Conservation (phyloP, 1,140 invertebrate genomes). For the Drusus annulatus region DNA sequence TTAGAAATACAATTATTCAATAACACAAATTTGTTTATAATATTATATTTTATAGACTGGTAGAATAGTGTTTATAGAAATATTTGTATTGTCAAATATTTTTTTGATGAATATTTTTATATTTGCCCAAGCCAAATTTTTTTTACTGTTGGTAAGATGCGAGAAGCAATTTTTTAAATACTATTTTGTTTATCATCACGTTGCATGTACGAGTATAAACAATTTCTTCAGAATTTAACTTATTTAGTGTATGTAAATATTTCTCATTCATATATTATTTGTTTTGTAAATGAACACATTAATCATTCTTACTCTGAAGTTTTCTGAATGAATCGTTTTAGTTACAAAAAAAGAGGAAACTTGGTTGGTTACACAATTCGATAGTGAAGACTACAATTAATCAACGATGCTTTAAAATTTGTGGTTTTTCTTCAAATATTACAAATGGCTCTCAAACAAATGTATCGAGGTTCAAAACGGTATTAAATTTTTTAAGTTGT, state of each 20-base stretch:
- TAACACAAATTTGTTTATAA: slow-evolving; percentile 44
- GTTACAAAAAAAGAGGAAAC: neutral
- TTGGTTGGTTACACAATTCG: too few relatives aligned
- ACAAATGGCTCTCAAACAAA: too few relatives aligned
- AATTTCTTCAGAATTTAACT: slow-evolving; percentile 24
- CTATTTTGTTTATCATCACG: neutral
- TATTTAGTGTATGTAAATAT: slow-evolving; percentile 32
- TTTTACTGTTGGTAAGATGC: slow-evolving; percentile 42
- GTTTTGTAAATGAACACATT: slow-evolving; percentile 53
- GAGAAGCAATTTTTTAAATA: slow-evolving; percentile 41
- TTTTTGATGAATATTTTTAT: slow-evolving; percentile 37
- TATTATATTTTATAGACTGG: slow-evolving; percentile 39
- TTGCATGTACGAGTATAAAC: neutral
- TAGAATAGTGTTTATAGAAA: slow-evolving; percentile 53
- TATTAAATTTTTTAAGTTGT: too few relatives aligned
- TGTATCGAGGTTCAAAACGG: too few relatives aligned
- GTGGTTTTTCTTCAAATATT: too few relatives aligned
- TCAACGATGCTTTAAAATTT: too few relatives aligned
- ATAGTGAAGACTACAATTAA: too few relatives aligned
- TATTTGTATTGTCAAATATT: slow-evolving; percentile 59
- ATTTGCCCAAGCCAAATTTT: slow-evolving; percentile 41
- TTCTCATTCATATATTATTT: slow-evolving; percentile 40
- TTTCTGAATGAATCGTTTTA: slow-evolving; percentile 4
- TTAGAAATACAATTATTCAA: slow-evolving; percentile 57
- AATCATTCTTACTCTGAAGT: slow-evolving; percentile 43